Conservation (phyloP, 2,113 vertebrate species). For the Python bivittatus region DNA sequence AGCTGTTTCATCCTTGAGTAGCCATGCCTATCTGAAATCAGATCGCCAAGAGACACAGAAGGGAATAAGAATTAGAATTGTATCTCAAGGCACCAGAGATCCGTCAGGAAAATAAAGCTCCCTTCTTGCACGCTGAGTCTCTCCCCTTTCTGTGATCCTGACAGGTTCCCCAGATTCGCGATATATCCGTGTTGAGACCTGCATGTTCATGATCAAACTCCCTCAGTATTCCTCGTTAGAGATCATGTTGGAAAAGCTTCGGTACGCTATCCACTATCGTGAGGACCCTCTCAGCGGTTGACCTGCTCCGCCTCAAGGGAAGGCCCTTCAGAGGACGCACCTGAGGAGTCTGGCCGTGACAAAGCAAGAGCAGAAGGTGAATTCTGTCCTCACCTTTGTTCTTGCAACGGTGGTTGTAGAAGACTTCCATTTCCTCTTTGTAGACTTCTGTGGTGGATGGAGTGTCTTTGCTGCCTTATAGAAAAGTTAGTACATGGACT, state of each 20-base stretch:
- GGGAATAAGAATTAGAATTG: neutral
- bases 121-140: accelerated
- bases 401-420: slow-evolving; percentile 60
- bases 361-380: slow-evolving; percentile 18
- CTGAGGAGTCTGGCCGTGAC: neutral
- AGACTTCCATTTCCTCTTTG: slow-evolving; percentile 72
- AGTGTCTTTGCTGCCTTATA: slow-evolving; percentile 79
- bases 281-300: slow-evolving; percentile 97
- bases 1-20: neutral
- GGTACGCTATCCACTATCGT: slow-evolving; percentile 96
- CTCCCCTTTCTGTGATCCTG: neutral
- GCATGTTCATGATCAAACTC: slow-evolving; percentile 99
- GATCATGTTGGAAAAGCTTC: slow-evolving; percentile 95
- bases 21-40: neutral
- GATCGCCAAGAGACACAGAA: too few relatives aligned
- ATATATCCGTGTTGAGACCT: slow-evolving; percentile 96
- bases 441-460: slow-evolving; percentile 75
- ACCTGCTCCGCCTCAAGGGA: slow-evolving; percentile 14
- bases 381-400: slow-evolving; percentile 62
- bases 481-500: slow-evolving; percentile 72
- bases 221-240: slow-evolving; percentile 96
- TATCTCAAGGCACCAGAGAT: neutral
- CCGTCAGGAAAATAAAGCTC: neutral
- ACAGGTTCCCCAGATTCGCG: slow-evolving; percentile 90
- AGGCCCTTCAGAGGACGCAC: neutral